These are phyloP conservation scores for Zosterops pallidus DNA, from an alignment of 2,113 vertebrate genomes.

Conservation along the genomic window DNA sequence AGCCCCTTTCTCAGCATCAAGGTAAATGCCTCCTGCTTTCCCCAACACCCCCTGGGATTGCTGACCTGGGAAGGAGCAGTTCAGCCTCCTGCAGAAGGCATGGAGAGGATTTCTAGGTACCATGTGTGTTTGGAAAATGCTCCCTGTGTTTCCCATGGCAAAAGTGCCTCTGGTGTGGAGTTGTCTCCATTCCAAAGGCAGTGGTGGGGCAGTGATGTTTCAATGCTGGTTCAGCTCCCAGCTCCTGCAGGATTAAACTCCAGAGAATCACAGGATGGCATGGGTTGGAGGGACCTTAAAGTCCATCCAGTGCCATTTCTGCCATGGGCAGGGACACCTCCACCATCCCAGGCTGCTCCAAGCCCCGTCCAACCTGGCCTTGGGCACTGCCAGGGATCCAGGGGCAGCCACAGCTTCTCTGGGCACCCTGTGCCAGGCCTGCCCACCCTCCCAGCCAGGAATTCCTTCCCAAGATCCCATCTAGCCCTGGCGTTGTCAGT, in stretches of 20 bases:
- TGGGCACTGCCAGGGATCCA: neutral
- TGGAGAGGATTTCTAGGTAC: neutral
- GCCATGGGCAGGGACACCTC: neutral
- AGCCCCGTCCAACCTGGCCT: neutral
- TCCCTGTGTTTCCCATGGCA: rapidly evolving
- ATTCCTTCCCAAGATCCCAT: neutral
- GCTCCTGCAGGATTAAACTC: neutral
- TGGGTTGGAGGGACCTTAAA: neutral
- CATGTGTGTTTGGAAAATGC: rapidly evolving
- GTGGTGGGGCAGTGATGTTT: rapidly evolving
- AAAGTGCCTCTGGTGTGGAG: neutral
- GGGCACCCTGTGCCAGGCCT: neutral
- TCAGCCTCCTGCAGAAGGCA: neutral
- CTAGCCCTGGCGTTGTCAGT: neutral
- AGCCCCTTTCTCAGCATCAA: conserved; percentile 54
- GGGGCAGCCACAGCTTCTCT: neutral
- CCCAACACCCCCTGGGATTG: rapidly evolving
- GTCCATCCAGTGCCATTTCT: rapidly evolving
- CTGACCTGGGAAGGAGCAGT: neutral
- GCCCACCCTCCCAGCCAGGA: rapidly evolving
- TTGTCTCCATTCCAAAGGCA: rapidly evolving
- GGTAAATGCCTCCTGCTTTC: neutral
- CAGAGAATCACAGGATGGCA: neutral
- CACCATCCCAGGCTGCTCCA: neutral
- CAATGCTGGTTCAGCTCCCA: neutral